These are phyloP conservation scores for Leptura quadrifasciata DNA, from an alignment of 2,888 invertebrate genomes.

Conservation along the genomic window DNA sequence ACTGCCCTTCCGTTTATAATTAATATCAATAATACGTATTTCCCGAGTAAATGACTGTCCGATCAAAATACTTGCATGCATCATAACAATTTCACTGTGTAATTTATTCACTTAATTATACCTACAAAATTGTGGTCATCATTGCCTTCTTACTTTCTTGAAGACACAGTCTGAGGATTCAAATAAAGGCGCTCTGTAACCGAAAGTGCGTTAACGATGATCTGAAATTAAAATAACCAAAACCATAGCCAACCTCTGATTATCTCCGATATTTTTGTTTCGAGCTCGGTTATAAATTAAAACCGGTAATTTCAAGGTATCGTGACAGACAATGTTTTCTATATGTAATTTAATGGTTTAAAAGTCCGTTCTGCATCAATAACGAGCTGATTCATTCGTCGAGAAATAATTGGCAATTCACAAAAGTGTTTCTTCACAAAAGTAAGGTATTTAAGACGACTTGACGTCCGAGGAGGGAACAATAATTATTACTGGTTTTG, in stretches of 20 bases:
- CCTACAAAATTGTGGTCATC: neutral
- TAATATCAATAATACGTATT: too few relatives aligned
- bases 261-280: slow-evolving; percentile 32
- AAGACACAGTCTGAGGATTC: neutral
- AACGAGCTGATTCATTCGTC: slow-evolving; percentile 48
- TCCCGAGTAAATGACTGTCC: too few relatives aligned
- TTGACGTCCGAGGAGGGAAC: neutral
- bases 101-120: too few relatives aligned
- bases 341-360: slow-evolving; percentile 51
- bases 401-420: slow-evolving; percentile 50
- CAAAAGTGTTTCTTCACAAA: slow-evolving; percentile 23
- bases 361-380: slow-evolving; percentile 50
- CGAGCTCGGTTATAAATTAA: slow-evolving; percentile 28
- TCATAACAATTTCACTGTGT: too few relatives aligned
- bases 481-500: neutral
- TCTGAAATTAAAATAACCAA: slow-evolving; percentile 11
- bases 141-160: neutral
- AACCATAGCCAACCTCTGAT: slow-evolving; percentile 18
- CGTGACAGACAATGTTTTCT: slow-evolving; percentile 47
- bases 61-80: too few relatives aligned
- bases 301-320: slow-evolving; percentile 41
- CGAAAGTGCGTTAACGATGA: slow-evolving; percentile 1
- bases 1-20: too few relatives aligned
- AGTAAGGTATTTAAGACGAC: neutral
- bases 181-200: neutral